These are phyloP conservation scores for Scolopax mira DNA, from an alignment of 2,113 vertebrate genomes.

Conservation along the genomic window DNA sequence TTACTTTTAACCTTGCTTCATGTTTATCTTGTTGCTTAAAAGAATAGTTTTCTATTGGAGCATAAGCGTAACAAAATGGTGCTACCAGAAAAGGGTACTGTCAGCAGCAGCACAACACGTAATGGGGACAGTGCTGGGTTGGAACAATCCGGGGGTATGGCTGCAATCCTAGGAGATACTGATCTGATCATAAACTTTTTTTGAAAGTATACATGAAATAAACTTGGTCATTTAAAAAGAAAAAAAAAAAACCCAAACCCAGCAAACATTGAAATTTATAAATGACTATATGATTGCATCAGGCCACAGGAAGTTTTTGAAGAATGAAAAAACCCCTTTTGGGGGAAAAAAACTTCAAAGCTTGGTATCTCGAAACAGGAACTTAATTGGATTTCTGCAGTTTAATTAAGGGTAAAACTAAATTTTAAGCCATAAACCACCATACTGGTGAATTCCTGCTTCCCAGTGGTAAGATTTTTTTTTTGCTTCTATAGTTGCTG, in stretches of 20 bases:
- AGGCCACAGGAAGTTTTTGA: background rate
- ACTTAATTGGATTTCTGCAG: background rate
- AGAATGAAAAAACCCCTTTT: background rate
- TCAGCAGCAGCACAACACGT: background rate
- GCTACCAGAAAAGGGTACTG: background rate
- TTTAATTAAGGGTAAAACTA: background rate
- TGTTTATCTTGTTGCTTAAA: background rate
- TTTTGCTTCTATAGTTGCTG: background rate
- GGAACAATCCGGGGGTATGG: background rate
- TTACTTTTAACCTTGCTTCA: background rate
- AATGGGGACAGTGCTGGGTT: background rate
- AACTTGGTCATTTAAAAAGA: background rate
- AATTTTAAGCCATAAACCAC: background rate
- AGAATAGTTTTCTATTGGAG: background rate
- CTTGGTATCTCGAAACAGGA: background rate
- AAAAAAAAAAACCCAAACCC: too few relatives aligned
- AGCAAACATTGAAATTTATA: background rate
- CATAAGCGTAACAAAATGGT: background rate
- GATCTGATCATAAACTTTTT: background rate
- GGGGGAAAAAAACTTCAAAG: background rate
- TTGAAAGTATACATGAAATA: background rate
- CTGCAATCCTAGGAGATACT: background rate
- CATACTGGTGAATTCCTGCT: background rate
- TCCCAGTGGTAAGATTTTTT: background rate
- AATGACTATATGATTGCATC: background rate